Percentiles rank a stretch among this genome's conserved stretches.
Evolutionary conservation across 1,140 invertebrate genomes (phyloP).

Genomic region (Hypsibius dujardini): DNA sequence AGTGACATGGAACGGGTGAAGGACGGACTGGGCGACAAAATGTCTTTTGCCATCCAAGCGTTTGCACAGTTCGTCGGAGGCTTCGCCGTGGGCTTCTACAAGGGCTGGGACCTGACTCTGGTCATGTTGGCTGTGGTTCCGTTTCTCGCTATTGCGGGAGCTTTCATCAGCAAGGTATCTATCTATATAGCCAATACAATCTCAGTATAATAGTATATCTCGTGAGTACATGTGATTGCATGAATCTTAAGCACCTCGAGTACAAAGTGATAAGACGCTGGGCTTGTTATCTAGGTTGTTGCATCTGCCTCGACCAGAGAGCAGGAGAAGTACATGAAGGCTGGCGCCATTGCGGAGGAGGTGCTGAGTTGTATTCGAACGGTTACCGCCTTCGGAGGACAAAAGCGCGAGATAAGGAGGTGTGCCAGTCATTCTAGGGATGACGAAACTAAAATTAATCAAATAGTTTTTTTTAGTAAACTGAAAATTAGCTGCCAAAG

Average conservation of each 20-base stretch:
- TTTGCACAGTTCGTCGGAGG: neutral
- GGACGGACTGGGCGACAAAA: neutral
- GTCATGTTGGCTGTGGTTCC: neutral
- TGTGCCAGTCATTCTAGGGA: neutral
- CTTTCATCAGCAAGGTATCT: constrained; percentile 27
- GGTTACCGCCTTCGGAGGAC: constrained; percentile 61
- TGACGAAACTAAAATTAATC: too few relatives aligned
- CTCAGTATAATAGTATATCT: too few relatives aligned
- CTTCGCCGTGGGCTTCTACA: neutral
- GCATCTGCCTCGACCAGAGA: constrained; percentile 37
- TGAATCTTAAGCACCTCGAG: too few relatives aligned
- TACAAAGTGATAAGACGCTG: too few relatives aligned
- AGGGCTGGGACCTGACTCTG: neutral
- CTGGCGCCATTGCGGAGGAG: constrained; percentile 61
- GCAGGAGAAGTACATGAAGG: constrained; percentile 53
- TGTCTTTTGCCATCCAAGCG: neutral
- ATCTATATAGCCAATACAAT: neutral
- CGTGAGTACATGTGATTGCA: too few relatives aligned
- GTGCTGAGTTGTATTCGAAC: constrained; percentile 55
- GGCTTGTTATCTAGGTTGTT: constrained; percentile 2
- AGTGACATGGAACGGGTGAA: constrained; percentile 5
- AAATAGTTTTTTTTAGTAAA: too few relatives aligned
- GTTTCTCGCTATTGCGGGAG: neutral
- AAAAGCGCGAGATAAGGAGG: constrained; percentile 45
- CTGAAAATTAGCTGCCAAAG: too few relatives aligned